Base-by-base conservation (phyloP, 2,888 invertebrate species). In the Orthonevra nobilis region DNA sequence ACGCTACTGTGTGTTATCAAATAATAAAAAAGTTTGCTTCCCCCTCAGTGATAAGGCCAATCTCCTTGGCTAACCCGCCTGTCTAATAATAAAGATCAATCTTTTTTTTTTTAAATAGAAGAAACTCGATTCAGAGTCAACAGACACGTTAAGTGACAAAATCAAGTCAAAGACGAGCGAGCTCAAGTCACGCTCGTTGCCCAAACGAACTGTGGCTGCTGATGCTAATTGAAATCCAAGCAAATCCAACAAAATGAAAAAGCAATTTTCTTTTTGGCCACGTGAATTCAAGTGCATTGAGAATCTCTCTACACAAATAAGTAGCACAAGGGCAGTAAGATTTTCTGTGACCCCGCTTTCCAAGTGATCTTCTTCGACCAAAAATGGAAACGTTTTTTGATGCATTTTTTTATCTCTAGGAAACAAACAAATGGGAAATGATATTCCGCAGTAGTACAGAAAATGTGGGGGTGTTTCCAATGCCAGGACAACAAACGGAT, bases 291-390 rank as follows among this genome's bases (percentile, higher is more conserved):
- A 32, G 17, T 58, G 46, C 60, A 44, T 23, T 12, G 6, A 15
- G 12, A 42, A 58, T 20, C 26, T 54, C 32, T 30, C 58, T 19
- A 42, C 15, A 44, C 7, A 19, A 14, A 44, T 30, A 66, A 44
- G 20, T 73, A 34, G 66, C 32, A 60, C 79, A 68, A 79, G 79
- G 73, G 36, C 73, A 73, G 28, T 64, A 6, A 73, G 50, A 48
- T 58, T 52, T 58, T 32, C 48, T 12, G 36, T 44, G 26, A n/a
- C n/a, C 12, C 20, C 5, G 5, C n/a, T 2, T 7, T n/a, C 10
- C 3, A 20, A 14, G 5, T 23, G 23, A 23, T 30, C 30, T 19
- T n/a, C 14, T 50, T 46, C 38, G 19, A 10, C 70, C 70, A 48
- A 56, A 63, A 32, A 60, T 42, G 60, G 44, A 40, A n/a, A n/a